Conservation (phyloP, 1,140 invertebrate genomes). For the Drosophila ohnishii region DNA sequence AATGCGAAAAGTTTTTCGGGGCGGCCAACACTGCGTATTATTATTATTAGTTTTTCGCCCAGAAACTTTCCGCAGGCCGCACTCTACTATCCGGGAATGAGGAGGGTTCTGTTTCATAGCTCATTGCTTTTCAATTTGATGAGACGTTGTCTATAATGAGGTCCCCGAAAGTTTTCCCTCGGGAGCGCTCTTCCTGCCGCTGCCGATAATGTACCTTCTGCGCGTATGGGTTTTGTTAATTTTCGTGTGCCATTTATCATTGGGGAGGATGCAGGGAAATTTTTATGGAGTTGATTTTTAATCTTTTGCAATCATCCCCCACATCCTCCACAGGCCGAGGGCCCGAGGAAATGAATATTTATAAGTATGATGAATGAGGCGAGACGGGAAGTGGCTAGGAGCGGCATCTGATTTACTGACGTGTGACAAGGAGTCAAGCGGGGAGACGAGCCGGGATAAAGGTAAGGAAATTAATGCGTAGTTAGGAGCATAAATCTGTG, state of each 20-base stretch:
- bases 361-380: slow-evolving; percentile 82
- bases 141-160: slow-evolving; percentile 81
- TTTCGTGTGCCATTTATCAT: slow-evolving; percentile 79
- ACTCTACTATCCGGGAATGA: slow-evolving; percentile 35
- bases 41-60: slow-evolving; percentile 79
- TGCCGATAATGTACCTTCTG: background rate
- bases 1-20: slow-evolving; percentile 78
- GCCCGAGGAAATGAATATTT: slow-evolving; percentile 80
- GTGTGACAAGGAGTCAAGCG: slow-evolving; percentile 62
- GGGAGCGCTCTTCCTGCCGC: background rate
- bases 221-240: slow-evolving; percentile 58
- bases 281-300: slow-evolving; percentile 82
- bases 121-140: slow-evolving; percentile 83
- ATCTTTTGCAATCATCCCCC: slow-evolving; percentile 78
- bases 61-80: slow-evolving; percentile 55
- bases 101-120: slow-evolving; percentile 71
- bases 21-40: slow-evolving; percentile 63
- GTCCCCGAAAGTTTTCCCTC: slow-evolving; percentile 52
- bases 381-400: slow-evolving; percentile 45
- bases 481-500: slow-evolving; percentile 80
- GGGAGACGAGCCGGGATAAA: slow-evolving; percentile 56
- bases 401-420: slow-evolving; percentile 73
- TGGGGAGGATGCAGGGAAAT: slow-evolving; percentile 39
- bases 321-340: background rate
- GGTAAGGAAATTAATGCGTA: slow-evolving; percentile 81